phyloP scores from a whole-genome alignment of 2,888 invertebrate genomes.

The Eurois occulta region DNA sequence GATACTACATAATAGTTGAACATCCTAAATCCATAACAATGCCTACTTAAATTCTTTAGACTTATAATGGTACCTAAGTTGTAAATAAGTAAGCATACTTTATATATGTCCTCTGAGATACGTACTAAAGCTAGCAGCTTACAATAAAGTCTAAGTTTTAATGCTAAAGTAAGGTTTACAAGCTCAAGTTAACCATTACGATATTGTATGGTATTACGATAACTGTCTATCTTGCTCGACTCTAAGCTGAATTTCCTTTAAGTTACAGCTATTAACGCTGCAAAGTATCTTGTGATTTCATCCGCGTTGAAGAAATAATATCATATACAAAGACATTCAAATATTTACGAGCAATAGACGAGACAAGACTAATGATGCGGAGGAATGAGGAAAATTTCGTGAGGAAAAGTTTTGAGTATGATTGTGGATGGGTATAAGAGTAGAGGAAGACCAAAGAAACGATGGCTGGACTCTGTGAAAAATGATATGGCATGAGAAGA shows the following conservation, averaged over 20 bases:
- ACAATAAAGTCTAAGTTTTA: neutral
- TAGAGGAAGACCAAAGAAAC: too few species aligned
- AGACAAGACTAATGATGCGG: neutral
- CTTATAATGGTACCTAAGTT: slow-evolving; percentile 11
- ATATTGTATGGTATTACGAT: slow-evolving; percentile 14
- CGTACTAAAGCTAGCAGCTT: neutral
- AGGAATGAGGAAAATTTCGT: too few species aligned
- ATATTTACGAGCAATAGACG: neutral
- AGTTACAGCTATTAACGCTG: neutral
- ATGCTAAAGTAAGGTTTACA: slow-evolving; percentile 2
- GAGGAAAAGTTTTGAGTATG: too few species aligned
- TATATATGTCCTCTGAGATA: slow-evolving; percentile 2
- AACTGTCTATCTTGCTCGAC: neutral
- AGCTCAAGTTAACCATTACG: slow-evolving; percentile 16
- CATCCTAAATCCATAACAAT: neutral
- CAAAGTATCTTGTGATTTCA: neutral
- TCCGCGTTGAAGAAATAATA: neutral
- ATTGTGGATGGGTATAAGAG: too few species aligned
- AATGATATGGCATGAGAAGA: too few species aligned
- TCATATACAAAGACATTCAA: neutral
- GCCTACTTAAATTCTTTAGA: neutral
- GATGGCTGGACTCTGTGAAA: too few species aligned
- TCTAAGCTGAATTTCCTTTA: neutral
- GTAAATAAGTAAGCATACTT: slow-evolving; percentile 1
- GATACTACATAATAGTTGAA: neutral